Percentiles rank a stretch among this genome's conserved stretches.
Evolutionary conservation across 2,888 invertebrate genomes (phyloP).

Genomic region (Helobdella robusta): DNA sequence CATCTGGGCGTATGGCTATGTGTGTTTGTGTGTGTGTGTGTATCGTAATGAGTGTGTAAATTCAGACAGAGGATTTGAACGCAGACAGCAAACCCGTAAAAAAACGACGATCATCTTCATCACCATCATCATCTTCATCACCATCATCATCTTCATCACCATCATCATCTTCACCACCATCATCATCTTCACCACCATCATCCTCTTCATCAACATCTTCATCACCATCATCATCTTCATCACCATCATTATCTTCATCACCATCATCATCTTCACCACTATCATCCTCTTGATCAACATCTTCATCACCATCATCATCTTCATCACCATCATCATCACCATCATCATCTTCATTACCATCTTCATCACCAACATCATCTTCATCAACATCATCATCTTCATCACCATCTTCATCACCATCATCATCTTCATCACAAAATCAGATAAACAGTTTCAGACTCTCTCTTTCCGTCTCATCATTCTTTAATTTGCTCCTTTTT

Average conservation of each 20-base stretch:
- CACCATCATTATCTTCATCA: neutral
- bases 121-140: constrained; percentile 20
- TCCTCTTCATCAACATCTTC: constrained; percentile 46
- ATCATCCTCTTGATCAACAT: constrained; percentile 1
- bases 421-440: no score
- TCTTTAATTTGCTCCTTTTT: neutral
- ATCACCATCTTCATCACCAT: no score
- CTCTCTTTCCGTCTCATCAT: no score
- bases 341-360: constrained; percentile 50
- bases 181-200: neutral
- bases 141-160: constrained; percentile 18
- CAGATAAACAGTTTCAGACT: no score
- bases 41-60: no score
- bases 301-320: neutral
- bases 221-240: constrained; percentile 44
- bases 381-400: neutral
- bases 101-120: constrained; percentile 4
- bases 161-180: constrained; percentile 1
- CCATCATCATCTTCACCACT: neutral
- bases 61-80: neutral
- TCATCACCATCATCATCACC: constrained; percentile 5
- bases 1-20: no score
- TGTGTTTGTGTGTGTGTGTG: no score
- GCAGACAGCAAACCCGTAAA: neutral
- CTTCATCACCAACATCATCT: constrained; percentile 3